A percentile compares a stretch with the other conserved stretches of the same genome.
Conservation (phyloP, 2,113 vertebrate species). For the Paralichthys olivaceus region DNA sequence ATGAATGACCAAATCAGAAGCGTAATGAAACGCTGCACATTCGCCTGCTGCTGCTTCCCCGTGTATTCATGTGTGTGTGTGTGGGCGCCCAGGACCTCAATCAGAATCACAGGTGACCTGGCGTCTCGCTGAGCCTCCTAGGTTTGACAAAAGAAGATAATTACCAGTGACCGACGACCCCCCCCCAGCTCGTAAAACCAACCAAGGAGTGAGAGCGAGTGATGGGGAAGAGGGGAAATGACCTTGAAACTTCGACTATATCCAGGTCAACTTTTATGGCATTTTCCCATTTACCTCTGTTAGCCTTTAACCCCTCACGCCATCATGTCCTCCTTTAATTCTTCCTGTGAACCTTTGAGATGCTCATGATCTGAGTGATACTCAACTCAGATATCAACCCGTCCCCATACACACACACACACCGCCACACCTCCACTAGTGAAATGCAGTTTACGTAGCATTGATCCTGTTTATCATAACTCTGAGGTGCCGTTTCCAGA, state of each 20-base stretch:
- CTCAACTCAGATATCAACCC: conserved; percentile 16
- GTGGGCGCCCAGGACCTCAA: conserved; percentile 50
- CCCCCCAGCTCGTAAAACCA: conserved; percentile 51
- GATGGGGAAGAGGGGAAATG: neutral
- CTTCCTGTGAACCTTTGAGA: neutral
- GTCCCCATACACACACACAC: neutral
- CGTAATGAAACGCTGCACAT: conserved; percentile 64
- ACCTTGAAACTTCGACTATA: conserved; percentile 54
- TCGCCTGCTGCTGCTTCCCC: conserved; percentile 57
- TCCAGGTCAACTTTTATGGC: conserved; percentile 38
- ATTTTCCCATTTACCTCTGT: neutral
- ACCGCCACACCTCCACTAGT: no score
- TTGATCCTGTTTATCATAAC: neutral
- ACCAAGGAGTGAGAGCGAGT: conserved; percentile 16
- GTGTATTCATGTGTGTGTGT: conserved; percentile 20
- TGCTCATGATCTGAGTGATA: neutral
- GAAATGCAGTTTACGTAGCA: no score
- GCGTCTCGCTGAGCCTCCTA: conserved; percentile 34
- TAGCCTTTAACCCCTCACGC: conserved; percentile 23
- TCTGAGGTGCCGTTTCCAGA: no score
- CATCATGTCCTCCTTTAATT: conserved; percentile 18
- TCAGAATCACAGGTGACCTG: conserved; percentile 68
- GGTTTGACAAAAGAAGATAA: conserved; percentile 68
- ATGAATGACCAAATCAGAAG: conserved; percentile 73
- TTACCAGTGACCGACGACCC: conserved; percentile 41